Conservation (phyloP, 1,140 invertebrate genomes). For the Caenorhabditis briggsae region DNA sequence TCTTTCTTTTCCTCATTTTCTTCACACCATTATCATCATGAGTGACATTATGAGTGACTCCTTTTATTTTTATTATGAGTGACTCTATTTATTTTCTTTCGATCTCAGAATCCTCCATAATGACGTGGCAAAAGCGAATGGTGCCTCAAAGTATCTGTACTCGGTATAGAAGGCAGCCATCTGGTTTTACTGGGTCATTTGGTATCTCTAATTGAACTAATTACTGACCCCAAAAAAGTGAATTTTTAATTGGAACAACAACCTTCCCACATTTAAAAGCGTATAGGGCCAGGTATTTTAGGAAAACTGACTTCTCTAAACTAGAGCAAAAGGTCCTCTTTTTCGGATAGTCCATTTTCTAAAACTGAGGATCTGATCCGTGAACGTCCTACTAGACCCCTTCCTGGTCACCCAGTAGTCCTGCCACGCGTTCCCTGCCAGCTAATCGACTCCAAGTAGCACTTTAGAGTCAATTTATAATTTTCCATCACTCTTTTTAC, state of each 20-base stretch:
- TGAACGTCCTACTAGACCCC: too few relatives aligned
- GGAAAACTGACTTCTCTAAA: too few relatives aligned
- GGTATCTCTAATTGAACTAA: background rate
- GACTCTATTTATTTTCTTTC: background rate
- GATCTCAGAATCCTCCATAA: background rate
- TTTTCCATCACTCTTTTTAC: too few relatives aligned
- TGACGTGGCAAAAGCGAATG: background rate
- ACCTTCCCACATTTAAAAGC: background rate
- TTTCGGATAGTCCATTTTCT: too few relatives aligned
- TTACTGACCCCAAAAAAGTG: background rate
- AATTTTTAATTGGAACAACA: background rate
- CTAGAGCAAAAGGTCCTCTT: too few relatives aligned
- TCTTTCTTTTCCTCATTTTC: conserved; percentile 1
- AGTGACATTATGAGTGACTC: too few relatives aligned
- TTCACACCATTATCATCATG: conserved; percentile 16
- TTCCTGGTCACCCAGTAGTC: too few relatives aligned
- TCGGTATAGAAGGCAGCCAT: conserved; percentile 3
- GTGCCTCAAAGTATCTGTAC: conserved; percentile 12
- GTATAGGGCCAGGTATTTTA: background rate
- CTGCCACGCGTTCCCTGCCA: too few relatives aligned
- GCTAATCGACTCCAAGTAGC: too few relatives aligned
- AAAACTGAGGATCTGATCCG: too few relatives aligned
- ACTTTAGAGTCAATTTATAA: too few relatives aligned
- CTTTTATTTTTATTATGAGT: too few relatives aligned
- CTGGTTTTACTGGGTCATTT: conserved; percentile 26